phyloP scores from a whole-genome alignment of 1,140 invertebrate species.

The Asbolus verrucosus region DNA sequence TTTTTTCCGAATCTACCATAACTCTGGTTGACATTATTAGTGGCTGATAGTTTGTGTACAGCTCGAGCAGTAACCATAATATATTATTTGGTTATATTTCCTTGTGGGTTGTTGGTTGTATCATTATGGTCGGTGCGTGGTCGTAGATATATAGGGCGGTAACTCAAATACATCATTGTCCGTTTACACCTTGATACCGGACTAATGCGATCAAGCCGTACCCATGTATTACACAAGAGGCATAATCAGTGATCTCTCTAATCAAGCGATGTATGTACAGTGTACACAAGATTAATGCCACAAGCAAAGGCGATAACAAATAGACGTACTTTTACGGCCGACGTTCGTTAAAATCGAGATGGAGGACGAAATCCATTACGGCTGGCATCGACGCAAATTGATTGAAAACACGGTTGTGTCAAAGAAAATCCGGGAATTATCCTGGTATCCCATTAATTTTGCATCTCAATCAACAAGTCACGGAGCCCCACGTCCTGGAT shows the following conservation, averaged over 20 bases:
- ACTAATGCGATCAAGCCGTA: constrained; percentile 46
- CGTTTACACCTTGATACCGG: constrained; percentile 49
- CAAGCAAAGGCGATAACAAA: constrained; percentile 10
- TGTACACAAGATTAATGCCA: constrained; percentile 31
- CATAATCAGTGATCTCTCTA: constrained; percentile 41
- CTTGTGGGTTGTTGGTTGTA: constrained; percentile 40
- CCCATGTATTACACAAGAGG: constrained; percentile 47
- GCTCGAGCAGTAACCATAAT: constrained; percentile 39
- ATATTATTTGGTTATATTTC: constrained; percentile 32
- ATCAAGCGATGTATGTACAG: constrained; percentile 21
- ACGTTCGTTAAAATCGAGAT: not conserved
- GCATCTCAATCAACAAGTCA: constrained; percentile 29
- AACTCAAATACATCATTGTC: constrained; percentile 50
- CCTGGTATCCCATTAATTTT: not conserved
- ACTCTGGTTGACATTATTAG: constrained; percentile 41
- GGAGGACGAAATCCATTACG: no score
- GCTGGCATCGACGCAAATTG: constrained; percentile 15
- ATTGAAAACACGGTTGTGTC: constrained; percentile 38
- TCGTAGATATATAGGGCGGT: constrained; percentile 49
- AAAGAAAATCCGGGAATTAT: constrained; percentile 1
- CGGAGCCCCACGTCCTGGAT: constrained; percentile 1
- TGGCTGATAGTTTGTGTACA: constrained; percentile 43
- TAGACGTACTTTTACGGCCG: not conserved
- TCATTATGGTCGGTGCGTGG: constrained; percentile 45
- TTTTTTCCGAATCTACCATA: constrained; percentile 22